These are phyloP conservation scores for Morbakka virulenta DNA, from an alignment of 30 jellyfish, hydroid and myxozoan genomes.

Conservation along the genomic window DNA sequence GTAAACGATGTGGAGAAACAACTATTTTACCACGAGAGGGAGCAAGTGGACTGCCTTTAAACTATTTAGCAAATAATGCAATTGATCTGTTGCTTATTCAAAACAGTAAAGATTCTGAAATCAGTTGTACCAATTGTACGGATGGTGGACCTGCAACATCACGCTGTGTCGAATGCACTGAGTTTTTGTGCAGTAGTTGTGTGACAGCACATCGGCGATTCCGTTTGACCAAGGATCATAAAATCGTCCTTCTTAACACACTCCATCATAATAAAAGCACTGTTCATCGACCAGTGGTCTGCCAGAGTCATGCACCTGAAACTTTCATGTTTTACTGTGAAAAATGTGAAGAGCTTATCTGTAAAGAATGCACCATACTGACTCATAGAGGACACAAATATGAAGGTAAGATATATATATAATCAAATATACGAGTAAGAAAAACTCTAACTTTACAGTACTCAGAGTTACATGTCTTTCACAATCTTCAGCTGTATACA, in stretches of 20 bases:
- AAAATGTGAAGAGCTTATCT: constrained; percentile 82
- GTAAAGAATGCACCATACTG: constrained; percentile 91
- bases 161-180: constrained; percentile 94
- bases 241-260: constrained; percentile 69
- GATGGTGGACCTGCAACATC: constrained; percentile 90
- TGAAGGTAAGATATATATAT: constrained; percentile 66
- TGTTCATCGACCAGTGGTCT: constrained; percentile 89
- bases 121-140: constrained; percentile 74
- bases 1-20: constrained; percentile 57
- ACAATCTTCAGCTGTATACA: too few species aligned
- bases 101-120: constrained; percentile 75
- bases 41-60: constrained; percentile 63
- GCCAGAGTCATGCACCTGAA: constrained; percentile 82
- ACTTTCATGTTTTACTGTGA: constrained; percentile 75
- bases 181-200: constrained; percentile 73
- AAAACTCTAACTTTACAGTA: too few species aligned
- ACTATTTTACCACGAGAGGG: constrained; percentile 81
- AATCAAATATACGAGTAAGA: too few species aligned
- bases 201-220: constrained; percentile 94
- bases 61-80: constrained; percentile 89
- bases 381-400: constrained; percentile 90
- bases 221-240: constrained; percentile 93
- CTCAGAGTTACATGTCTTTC: too few species aligned
- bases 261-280: constrained; percentile 77
- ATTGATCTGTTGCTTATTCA: constrained; percentile 74